A percentile compares a stretch with the other conserved stretches of the same genome.
Evolutionary conservation across 2,797 vertebrate genomes (phyloP).

Genomic region (Sebastolobus alascanus): DNA sequence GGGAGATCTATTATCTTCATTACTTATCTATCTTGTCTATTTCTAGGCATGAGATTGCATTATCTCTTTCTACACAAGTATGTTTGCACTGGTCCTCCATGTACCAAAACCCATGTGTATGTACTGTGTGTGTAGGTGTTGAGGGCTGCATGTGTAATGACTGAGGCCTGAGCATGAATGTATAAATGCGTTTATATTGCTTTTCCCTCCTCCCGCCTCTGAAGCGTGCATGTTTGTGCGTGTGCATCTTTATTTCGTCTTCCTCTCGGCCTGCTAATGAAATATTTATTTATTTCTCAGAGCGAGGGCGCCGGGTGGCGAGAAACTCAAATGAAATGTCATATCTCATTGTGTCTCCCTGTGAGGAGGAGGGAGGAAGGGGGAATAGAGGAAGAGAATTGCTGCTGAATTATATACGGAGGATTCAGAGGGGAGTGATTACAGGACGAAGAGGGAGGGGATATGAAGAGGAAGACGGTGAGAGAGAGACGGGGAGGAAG

Average conservation of each 20-base stretch:
- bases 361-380: slow-evolving; percentile 49
- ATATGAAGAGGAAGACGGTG: slow-evolving; percentile 3
- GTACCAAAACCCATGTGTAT: slow-evolving; percentile 19
- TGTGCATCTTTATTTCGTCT: slow-evolving; percentile 61
- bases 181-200: slow-evolving; percentile 60
- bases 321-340: slow-evolving; percentile 83
- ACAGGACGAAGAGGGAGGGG: slow-evolving; percentile 58
- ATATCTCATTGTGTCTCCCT: slow-evolving; percentile 81
- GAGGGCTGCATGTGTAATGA: slow-evolving; percentile 38
- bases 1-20: slow-evolving; percentile 75
- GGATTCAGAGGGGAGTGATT: slow-evolving; percentile 81
- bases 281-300: slow-evolving; percentile 93
- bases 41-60: slow-evolving; percentile 62
- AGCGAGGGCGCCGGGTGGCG: slow-evolving; percentile 72
- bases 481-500: slow-evolving; percentile 3
- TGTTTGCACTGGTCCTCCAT: slow-evolving; percentile 52
- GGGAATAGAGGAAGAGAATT: slow-evolving; percentile 70
- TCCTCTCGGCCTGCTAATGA: slow-evolving; percentile 85
- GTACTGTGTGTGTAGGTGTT: slow-evolving; percentile 9
- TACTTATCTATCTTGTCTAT: slow-evolving; percentile 73
- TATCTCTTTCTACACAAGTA: slow-evolving; percentile 52
- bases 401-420: slow-evolving; percentile 78
- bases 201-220: slow-evolving; percentile 6
- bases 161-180: slow-evolving; percentile 59
- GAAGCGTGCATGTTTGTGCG: slow-evolving; percentile 11